Percentiles rank a stretch among this genome's conserved stretches.
Evolutionary conservation across 2,113 vertebrate genomes (phyloP).

Genomic region (Donacobius atricapilla): DNA sequence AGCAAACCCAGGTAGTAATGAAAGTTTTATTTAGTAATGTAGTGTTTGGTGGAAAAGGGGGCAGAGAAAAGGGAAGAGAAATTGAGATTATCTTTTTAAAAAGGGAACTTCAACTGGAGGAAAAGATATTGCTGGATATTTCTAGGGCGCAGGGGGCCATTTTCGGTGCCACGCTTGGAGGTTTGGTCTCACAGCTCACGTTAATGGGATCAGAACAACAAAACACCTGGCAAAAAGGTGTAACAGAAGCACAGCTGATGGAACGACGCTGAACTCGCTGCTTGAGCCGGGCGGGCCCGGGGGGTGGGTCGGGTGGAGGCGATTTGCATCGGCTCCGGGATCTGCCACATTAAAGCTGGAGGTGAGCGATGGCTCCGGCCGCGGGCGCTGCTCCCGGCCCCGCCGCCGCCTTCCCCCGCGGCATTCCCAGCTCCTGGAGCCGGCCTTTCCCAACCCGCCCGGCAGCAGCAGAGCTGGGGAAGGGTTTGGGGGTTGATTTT

Average conservation of each 20-base stretch:
- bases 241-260: background rate
- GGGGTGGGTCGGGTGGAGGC: accelerated
- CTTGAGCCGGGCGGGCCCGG: background rate
- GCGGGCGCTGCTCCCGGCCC: background rate
- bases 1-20: conserved; percentile 26
- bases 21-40: conserved; percentile 55
- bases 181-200: background rate
- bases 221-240: background rate
- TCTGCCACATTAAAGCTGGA: background rate
- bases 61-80: background rate
- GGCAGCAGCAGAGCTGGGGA: accelerated
- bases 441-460: accelerated
- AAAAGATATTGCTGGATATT: background rate
- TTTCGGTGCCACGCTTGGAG: background rate
- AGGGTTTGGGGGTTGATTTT: background rate
- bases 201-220: background rate
- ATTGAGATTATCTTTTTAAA: background rate
- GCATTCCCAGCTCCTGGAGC: background rate
- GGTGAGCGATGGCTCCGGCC: accelerated
- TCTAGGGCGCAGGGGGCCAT: background rate
- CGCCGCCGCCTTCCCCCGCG: accelerated
- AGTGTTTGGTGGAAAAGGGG: background rate
- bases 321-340: accelerated
- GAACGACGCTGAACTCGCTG: accelerated
- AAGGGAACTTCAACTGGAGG: background rate